These are phyloP conservation scores for Xestia rhomboidea DNA, from an alignment of 2,888 invertebrate genomes.

Conservation along the genomic window DNA sequence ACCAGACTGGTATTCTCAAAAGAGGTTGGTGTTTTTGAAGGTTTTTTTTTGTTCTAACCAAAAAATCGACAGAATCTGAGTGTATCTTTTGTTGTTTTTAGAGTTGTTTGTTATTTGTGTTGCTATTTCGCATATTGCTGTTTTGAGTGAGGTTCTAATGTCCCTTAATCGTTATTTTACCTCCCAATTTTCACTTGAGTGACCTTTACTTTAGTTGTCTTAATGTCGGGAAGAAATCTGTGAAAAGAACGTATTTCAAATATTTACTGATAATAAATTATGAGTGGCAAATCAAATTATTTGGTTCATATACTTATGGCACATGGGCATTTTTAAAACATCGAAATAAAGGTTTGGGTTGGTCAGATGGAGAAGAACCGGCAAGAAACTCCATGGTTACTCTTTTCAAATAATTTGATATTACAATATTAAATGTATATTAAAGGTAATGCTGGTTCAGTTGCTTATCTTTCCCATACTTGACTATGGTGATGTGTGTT, in stretches of 20 bases:
- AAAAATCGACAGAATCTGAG: neutral
- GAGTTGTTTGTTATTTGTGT: neutral
- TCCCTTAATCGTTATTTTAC: neutral
- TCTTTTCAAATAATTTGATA: too few relatives aligned
- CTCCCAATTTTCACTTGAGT: neutral
- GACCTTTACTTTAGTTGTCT: neutral
- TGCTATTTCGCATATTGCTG: neutral
- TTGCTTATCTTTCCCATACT: too few relatives aligned
- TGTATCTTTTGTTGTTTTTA: neutral
- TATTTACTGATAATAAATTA: neutral
- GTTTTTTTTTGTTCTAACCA: slow-evolving; percentile 6
- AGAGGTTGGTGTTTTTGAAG: slow-evolving; percentile 75
- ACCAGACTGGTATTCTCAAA: slow-evolving; percentile 96
- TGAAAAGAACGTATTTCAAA: neutral
- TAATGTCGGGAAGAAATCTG: neutral
- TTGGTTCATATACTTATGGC: too few relatives aligned
- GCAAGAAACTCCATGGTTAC: too few relatives aligned
- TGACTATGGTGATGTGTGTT: too few relatives aligned
- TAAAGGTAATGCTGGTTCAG: too few relatives aligned
- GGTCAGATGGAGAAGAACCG: too few relatives aligned
- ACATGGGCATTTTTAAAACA: too few relatives aligned
- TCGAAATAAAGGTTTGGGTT: too few relatives aligned
- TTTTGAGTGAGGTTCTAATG: neutral
- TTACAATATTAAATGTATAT: too few relatives aligned
- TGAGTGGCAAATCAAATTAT: too few relatives aligned